A percentile compares a stretch with the other conserved stretches of the same genome.
phyloP scores from a whole-genome alignment of 2,113 vertebrate species.

The Ciconia stormi region DNA sequence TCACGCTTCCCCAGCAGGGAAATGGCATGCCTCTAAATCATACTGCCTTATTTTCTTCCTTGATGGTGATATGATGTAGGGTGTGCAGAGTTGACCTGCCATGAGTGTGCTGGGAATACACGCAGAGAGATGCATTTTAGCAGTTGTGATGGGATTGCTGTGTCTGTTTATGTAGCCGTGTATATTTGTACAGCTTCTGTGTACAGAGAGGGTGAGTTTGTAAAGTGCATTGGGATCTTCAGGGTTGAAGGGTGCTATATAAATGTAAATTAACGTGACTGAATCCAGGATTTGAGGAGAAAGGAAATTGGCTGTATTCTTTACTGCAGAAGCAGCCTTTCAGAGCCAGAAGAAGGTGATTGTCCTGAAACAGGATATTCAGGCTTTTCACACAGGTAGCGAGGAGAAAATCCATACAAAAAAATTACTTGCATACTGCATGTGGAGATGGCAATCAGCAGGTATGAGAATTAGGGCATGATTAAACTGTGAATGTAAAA shows the following conservation, averaged over 20 bases:
- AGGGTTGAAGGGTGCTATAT: slow-evolving; percentile 20
- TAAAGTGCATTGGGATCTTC: neutral
- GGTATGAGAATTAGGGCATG: neutral
- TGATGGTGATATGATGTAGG: neutral
- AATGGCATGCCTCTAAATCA: neutral
- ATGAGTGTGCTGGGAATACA: neutral
- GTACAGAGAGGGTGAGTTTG: neutral
- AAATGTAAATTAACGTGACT: slow-evolving; percentile 28
- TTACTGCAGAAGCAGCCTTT: neutral
- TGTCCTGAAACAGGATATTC: neutral
- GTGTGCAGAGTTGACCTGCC: neutral
- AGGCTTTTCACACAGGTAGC: neutral
- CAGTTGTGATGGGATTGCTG: neutral
- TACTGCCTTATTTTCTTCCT: neutral
- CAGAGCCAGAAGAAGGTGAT: neutral
- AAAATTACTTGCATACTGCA: neutral
- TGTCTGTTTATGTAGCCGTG: neutral
- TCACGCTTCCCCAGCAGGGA: rapidly evolving
- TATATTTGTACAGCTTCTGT: neutral
- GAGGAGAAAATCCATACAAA: neutral
- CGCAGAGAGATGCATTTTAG: neutral
- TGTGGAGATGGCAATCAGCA: neutral
- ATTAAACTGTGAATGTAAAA: slow-evolving; percentile 2
- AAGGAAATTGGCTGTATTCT: neutral
- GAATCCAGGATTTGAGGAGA: neutral